Evolutionary conservation across 2,888 invertebrate genomes (phyloP).

Genomic region (Theretra japonica): DNA sequence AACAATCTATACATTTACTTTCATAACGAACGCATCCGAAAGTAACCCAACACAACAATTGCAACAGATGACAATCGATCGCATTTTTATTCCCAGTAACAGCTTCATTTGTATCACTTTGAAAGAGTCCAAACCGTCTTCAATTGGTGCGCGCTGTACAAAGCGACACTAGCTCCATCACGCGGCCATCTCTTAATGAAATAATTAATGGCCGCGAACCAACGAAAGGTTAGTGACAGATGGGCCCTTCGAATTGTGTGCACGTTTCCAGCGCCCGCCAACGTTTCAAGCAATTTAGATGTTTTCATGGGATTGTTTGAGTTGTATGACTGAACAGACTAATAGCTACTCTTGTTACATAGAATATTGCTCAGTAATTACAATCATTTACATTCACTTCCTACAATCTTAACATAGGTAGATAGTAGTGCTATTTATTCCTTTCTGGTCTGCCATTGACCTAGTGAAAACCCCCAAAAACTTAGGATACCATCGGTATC

Average conservation of each 20-base stretch:
- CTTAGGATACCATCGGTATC: too few relatives aligned
- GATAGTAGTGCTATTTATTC: too few relatives aligned
- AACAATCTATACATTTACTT: too few relatives aligned
- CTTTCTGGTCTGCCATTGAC: too few relatives aligned
- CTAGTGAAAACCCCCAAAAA: too few relatives aligned
- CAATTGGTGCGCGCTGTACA: slow-evolving; percentile 14
- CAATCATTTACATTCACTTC: too few relatives aligned
- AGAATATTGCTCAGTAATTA: too few relatives aligned
- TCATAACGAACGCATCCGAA: neutral
- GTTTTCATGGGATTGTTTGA: neutral
- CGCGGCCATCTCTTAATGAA: slow-evolving; percentile 76
- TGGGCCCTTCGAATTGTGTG: slow-evolving; percentile 46
- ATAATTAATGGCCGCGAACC: slow-evolving; percentile 76
- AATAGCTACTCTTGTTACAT: too few relatives aligned
- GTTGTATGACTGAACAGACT: neutral
- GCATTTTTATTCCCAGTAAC: neutral
- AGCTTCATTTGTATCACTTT: neutral
- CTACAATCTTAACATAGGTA: too few relatives aligned
- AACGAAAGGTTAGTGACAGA: slow-evolving; percentile 71
- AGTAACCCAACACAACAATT: neutral
- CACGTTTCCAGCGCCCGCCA: slow-evolving; percentile 31
- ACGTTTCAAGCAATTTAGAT: neutral
- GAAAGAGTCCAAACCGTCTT: neutral
- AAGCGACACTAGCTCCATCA: slow-evolving; percentile 47
- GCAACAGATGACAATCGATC: neutral